Conservation (phyloP, 2,113 vertebrate species). For the Aptenodytes forsteri region DNA sequence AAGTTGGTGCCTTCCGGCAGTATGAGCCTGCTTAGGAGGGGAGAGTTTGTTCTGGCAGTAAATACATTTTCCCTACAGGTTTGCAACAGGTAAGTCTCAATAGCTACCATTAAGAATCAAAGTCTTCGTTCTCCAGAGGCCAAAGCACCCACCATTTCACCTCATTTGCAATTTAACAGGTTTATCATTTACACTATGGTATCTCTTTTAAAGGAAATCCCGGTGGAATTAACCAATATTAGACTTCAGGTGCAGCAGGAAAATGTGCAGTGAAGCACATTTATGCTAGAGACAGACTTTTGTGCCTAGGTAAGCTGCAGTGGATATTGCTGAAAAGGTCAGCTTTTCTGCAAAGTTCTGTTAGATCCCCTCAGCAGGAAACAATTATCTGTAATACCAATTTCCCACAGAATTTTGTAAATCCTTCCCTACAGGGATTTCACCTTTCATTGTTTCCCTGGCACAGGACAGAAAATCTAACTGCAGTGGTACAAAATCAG, state of each 20-base stretch:
- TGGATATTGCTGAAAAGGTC: slow-evolving; percentile 43
- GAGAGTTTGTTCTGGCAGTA: neutral
- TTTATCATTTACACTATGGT: neutral
- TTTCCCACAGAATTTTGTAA: slow-evolving; percentile 64
- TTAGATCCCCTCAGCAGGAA: slow-evolving; percentile 54
- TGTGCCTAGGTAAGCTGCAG: neutral
- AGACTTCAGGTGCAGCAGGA: neutral
- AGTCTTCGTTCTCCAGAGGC: neutral
- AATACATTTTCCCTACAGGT: neutral
- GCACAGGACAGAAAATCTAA: slow-evolving; percentile 28
- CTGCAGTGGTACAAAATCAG: slow-evolving; percentile 25
- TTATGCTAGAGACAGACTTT: neutral
- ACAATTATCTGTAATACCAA: slow-evolving; percentile 60
- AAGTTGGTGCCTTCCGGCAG: neutral
- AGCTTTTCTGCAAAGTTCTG: slow-evolving; percentile 52
- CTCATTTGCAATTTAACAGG: neutral
- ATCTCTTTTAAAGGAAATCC: neutral
- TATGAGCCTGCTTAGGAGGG: neutral
- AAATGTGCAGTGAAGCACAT: neutral
- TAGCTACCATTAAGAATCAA: neutral
- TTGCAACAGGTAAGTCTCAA: neutral
- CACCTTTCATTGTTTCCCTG: slow-evolving; percentile 58
- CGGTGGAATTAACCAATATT: neutral
- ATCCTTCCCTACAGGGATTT: slow-evolving; percentile 67
- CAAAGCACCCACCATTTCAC: neutral